Conservation (phyloP, 2,888 invertebrate species). For the Mellilla xanthometata region DNA sequence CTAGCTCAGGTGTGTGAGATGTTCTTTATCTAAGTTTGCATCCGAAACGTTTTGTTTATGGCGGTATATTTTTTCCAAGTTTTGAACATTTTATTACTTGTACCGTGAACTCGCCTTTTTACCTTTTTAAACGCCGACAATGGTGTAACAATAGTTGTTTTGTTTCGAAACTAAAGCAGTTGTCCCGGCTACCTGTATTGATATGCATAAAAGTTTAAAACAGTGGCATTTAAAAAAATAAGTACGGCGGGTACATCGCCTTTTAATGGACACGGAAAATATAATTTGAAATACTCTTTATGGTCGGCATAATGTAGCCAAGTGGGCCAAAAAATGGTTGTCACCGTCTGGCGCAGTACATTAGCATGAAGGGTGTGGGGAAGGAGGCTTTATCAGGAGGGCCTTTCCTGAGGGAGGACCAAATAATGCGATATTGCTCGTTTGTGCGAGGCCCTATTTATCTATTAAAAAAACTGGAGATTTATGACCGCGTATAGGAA, state of each 20-base stretch:
- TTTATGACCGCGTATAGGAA: slow-evolving; percentile 75
- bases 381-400: slow-evolving; percentile 80
- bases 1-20: slow-evolving; percentile 83
- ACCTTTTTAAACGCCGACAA: slow-evolving; percentile 59
- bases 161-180: slow-evolving; percentile 45
- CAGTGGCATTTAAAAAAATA: slow-evolving; percentile 53
- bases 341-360: slow-evolving; percentile 81
- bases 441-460: slow-evolving; percentile 82
- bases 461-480: slow-evolving; percentile 81
- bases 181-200: slow-evolving; percentile 60
- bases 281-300: slow-evolving; percentile 82
- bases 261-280: slow-evolving; percentile 79
- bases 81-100: slow-evolving; percentile 79
- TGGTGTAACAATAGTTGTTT: slow-evolving; percentile 64
- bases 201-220: slow-evolving; percentile 36
- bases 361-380: slow-evolving; percentile 81
- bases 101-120: slow-evolving; percentile 64
- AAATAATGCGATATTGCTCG: slow-evolving; percentile 83
- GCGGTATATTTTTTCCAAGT: slow-evolving; percentile 77
- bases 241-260: slow-evolving; percentile 62
- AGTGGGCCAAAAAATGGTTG: slow-evolving; percentile 83
- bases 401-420: slow-evolving; percentile 81
- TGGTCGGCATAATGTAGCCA: slow-evolving; percentile 78
- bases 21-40: slow-evolving; percentile 83
- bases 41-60: slow-evolving; percentile 80